Evolutionary conservation across 2,797 vertebrate species (phyloP), one percentile per base, ranked within the genome.

Genomic region (Bradypus variegatus): DNA sequence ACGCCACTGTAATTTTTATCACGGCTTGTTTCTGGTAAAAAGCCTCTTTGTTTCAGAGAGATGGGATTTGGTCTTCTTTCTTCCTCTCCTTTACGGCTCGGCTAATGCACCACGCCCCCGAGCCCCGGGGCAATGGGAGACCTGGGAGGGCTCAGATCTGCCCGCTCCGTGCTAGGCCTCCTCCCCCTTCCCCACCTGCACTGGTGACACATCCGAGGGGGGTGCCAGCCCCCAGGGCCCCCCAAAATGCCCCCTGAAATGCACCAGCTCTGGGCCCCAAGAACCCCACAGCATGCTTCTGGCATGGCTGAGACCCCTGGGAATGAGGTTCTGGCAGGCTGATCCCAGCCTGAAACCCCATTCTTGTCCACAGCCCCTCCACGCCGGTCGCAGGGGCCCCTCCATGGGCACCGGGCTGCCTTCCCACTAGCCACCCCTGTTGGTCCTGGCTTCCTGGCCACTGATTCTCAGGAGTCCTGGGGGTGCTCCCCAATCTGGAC

Each of bases 31-130:
- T 97, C 96, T 96, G 97, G 96, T 97, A 97, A 97, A 98, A 97
- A 97, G 97, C 95, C 97, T 98, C 98, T 98, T 98, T 98, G 98
- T 98, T 98, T 98, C 97, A 96, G 96, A 97, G 97, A 98, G 98
- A 98, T 97, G 98, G 96, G 97, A 97, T 97, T 97, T 97, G 97
- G 97, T n/a, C 97, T 97, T 97, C 97, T 96, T 96, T 96, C 97
- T 95, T 96, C 96, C 97, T 96, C 96, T 95, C 95, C 96, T 96
- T 97, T 96, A 96, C 96, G 97, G 97, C 96, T 97, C 96, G 97
- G 97, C 97, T 98, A 98, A 98, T 98, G 97, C 96, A 97, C 97
- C 97, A 97, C 97, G 98, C 98, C 97, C 97, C 97, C 69, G 93
- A 87, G 95, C 97, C 98, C 97, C 11, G 95, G 96, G 97, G 98